Evolutionary conservation across 30 jellyfish, hydroid and myxozoan genomes (phyloP).

Genomic region (Chironex yamaguchii): DNA sequence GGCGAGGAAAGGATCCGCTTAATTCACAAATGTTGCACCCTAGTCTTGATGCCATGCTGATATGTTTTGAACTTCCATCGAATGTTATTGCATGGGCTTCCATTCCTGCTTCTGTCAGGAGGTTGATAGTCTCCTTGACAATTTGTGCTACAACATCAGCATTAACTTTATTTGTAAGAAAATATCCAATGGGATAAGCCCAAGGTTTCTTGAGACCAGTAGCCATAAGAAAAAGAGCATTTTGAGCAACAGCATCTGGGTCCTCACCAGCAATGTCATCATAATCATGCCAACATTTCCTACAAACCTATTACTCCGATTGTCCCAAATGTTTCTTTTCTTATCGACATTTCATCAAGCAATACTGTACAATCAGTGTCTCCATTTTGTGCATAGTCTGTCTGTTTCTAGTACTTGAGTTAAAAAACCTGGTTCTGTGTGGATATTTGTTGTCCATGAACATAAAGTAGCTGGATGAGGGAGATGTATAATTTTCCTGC

Average conservation of each 20-base stretch:
- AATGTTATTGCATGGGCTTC: constrained; percentile 35
- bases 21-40: constrained; percentile 44
- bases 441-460: constrained; percentile 20
- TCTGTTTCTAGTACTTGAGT: neutral
- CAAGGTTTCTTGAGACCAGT: neutral
- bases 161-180: constrained; percentile 17
- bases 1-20: constrained; percentile 26
- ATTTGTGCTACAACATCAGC: constrained; percentile 33
- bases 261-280: constrained; percentile 38
- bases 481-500: constrained; percentile 8
- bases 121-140: neutral
- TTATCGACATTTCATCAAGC: constrained; percentile 18
- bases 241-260: neutral
- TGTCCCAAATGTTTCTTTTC: constrained; percentile 28
- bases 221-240: constrained; percentile 35
- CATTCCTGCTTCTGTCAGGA: neutral
- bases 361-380: constrained; percentile 1
- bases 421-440: constrained; percentile 32
- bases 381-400: constrained; percentile 3
- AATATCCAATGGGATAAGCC: constrained; percentile 30
- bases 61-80: constrained; percentile 31
- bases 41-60: constrained; percentile 3
- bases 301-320: constrained; percentile 18
- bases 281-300: constrained; percentile 50
- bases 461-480: constrained; percentile 46